Base-by-base conservation (phyloP, 2,797 vertebrate species). In the Danio jaintianensis region DNA sequence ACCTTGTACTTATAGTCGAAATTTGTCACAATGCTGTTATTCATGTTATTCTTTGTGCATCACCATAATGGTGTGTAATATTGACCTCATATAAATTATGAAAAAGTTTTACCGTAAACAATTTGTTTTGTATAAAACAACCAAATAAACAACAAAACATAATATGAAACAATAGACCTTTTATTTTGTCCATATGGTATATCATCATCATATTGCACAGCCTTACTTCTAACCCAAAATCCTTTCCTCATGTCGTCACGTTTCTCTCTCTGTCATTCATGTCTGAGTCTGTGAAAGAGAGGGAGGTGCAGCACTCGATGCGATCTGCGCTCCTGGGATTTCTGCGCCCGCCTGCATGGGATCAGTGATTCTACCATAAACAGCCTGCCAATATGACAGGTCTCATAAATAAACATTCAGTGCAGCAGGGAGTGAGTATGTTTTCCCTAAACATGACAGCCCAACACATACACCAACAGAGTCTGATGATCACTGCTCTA, bases 381-480 rank as follows among this genome's bases (percentile, higher is more conserved):
- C 88, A 91, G 89, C 82, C 88, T 91, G 91, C 91, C 90, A 90
- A 90, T 90, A 87, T 84, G 75, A 83, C 86, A 53, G 42, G 84
- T 84, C 89, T 90, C 89, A 88, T 92, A 89, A 90, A 92, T 91
- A 92, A 92, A 87, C 86, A 89, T 89, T 56, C 50, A 58, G 79
- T 6, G 70, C 82, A 87, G 79, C 29, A 84, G 86, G 83, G 86
- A 85, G 43, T 7, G 86, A 85, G 85, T 85, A 47, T 11, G 87
- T 86, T 85, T 89, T 85, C 56, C 80, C 86, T 75, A 85, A 89
- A 89, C 84, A 88, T 85, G 90, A 89, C 91, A 91, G 86, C 82
- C 67, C 85, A 75, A 84, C 63, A 15, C 58, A 12, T 62, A 45
- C 50, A 82, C 73, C 64, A 64, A 62, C 72, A 36, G 64, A 45